phyloP scores from a whole-genome alignment of 1,140 invertebrate genomes.

The Drosophila pseudoananassae region DNA sequence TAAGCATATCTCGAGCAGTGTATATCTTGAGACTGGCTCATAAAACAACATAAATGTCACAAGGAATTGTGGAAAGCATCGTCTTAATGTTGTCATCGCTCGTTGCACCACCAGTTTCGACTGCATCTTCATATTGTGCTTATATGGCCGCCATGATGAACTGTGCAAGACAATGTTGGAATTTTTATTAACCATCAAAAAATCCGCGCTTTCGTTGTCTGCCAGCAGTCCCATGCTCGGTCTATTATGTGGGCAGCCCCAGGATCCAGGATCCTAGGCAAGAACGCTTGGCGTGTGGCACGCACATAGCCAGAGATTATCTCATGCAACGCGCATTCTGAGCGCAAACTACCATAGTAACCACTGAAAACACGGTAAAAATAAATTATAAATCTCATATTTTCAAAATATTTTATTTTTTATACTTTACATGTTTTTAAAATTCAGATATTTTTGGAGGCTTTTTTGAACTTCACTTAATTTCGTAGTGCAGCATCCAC shows the following conservation, averaged over 20 bases:
- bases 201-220: conserved; percentile 53
- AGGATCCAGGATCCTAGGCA: conserved; percentile 31
- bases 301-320: conserved; percentile 78
- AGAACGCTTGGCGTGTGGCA: conserved; percentile 69
- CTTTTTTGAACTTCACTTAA: too few relatives aligned
- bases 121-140: conserved; percentile 48
- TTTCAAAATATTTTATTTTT: neutral
- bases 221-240: neutral
- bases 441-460: too few relatives aligned
- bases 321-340: conserved; percentile 78
- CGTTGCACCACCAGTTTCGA: conserved; percentile 27
- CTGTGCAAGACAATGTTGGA: conserved; percentile 79
- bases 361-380: conserved; percentile 2
- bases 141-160: conserved; percentile 72
- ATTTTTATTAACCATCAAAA: conserved; percentile 83
- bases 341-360: conserved; percentile 31
- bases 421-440: neutral
- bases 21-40: conserved; percentile 20
- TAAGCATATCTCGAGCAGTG: conserved; percentile 2
- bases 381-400: neutral
- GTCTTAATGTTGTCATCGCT: conserved; percentile 59
- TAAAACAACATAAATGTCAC: conserved; percentile 43
- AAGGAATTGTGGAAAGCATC: conserved; percentile 38
- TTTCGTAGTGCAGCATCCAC: neutral
- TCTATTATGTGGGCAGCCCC: conserved; percentile 11